Evolutionary conservation across 2,888 invertebrate genomes (phyloP).

Genomic region (Coenonympha arcania): DNA sequence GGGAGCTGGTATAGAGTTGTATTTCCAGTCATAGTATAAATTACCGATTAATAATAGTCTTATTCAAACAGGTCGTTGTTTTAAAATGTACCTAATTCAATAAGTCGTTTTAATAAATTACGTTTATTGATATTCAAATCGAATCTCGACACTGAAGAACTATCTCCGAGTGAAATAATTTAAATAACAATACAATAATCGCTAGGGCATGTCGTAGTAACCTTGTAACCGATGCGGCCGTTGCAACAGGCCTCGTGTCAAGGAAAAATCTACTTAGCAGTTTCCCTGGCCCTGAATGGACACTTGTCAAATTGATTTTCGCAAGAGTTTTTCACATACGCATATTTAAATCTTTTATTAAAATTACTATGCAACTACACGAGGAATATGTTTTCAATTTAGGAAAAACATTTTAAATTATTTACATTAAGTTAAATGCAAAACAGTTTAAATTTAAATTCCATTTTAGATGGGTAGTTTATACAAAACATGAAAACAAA

Average conservation of each 20-base stretch:
- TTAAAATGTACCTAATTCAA: background rate
- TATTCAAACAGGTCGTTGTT: background rate
- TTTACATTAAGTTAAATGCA: no score
- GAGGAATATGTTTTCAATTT: no score
- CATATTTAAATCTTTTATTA: background rate
- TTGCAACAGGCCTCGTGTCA: slow-evolving; percentile 72
- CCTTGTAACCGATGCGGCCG: slow-evolving; percentile 67
- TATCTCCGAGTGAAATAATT: slow-evolving; percentile 43
- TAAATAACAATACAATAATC: slow-evolving; percentile 72
- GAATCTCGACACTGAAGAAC: slow-evolving; percentile 3
- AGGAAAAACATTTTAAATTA: no score
- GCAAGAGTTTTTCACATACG: slow-evolving; percentile 18
- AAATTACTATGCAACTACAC: background rate
- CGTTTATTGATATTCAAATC: slow-evolving; percentile 3
- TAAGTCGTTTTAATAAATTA: background rate
- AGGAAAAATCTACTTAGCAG: slow-evolving; percentile 70
- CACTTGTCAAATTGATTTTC: slow-evolving; percentile 25
- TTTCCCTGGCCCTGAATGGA: slow-evolving; percentile 66
- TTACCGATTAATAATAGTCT: background rate
- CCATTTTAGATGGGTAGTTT: no score
- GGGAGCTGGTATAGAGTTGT: no score
- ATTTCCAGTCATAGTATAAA: no score
- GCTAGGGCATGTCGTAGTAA: slow-evolving; percentile 69
- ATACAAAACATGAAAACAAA: no score
- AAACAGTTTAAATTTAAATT: no score